Percentiles rank a stretch among this genome's conserved stretches.
Conservation (phyloP, 2,113 vertebrate species). For the Cettia cetti region DNA sequence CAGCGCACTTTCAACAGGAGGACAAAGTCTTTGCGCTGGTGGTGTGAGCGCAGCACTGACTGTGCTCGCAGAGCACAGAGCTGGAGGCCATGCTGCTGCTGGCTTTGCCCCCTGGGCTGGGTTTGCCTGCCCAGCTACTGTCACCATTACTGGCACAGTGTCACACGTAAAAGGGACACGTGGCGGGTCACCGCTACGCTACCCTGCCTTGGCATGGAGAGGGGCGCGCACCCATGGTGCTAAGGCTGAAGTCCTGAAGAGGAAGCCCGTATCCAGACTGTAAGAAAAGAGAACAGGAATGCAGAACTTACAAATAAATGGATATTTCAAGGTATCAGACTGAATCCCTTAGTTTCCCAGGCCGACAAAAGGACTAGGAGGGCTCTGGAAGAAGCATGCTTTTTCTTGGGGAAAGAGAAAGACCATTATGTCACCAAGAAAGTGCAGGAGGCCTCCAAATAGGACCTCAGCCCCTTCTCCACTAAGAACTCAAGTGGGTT, state of each 20-base stretch:
- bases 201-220: slow-evolving; percentile 51
- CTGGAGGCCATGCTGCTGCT: background rate
- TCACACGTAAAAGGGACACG: background rate
- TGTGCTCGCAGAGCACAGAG: background rate
- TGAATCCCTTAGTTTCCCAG: slow-evolving; percentile 32
- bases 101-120: background rate
- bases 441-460: background rate
- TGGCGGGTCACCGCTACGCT: slow-evolving; percentile 5
- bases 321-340: slow-evolving; percentile 50
- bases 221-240: background rate
- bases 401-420: slow-evolving; percentile 47
- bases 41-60: background rate
- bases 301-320: slow-evolving; percentile 58
- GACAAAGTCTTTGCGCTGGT: background rate
- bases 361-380: slow-evolving; percentile 42
- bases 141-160: background rate
- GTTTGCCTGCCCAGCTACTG: slow-evolving; percentile 19
- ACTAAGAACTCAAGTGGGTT: background rate
- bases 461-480: background rate
- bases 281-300: slow-evolving; percentile 64
- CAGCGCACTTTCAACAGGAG: background rate
- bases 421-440: slow-evolving; percentile 19
- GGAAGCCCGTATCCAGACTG: slow-evolving; percentile 56
- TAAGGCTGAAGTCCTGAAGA: slow-evolving; percentile 54
- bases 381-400: slow-evolving; percentile 17